Evolutionary conservation across 1,140 invertebrate genomes (phyloP).

Genomic region (Dendrolimus punctatus): DNA sequence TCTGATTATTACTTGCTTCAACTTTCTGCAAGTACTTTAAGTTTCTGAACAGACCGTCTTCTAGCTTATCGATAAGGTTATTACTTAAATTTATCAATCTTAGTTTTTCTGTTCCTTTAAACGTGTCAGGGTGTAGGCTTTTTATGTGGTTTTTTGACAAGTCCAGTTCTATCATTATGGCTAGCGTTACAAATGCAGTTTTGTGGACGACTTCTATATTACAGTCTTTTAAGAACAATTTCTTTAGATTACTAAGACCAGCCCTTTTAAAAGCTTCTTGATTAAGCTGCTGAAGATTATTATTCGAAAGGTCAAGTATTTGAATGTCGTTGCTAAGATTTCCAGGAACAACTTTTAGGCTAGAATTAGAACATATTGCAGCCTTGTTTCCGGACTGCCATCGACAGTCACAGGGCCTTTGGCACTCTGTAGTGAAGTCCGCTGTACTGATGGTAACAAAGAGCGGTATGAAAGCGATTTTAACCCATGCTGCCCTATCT

Average conservation of each 20-base stretch:
- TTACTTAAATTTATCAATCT: conserved; percentile 81
- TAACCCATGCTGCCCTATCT: conserved; percentile 64
- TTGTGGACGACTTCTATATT: conserved; percentile 79
- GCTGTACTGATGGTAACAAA: conserved; percentile 38
- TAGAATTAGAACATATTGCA: conserved; percentile 82
- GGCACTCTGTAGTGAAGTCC: conserved; percentile 66
- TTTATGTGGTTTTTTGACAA: conserved; percentile 84
- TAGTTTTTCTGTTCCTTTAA: conserved; percentile 79
- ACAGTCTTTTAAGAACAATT: conserved; percentile 82
- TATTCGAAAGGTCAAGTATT: conserved; percentile 80
- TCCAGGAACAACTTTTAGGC: conserved; percentile 78
- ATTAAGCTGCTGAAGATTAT: conserved; percentile 48
- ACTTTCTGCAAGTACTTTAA: conserved; percentile 84
- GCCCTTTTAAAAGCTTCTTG: conserved; percentile 78
- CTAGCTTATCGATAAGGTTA: conserved; percentile 81
- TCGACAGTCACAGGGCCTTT: conserved; percentile 80
- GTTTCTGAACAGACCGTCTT: conserved; percentile 82
- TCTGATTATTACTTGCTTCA: conserved; percentile 82
- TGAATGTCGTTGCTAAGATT: conserved; percentile 83
- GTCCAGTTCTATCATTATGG: conserved; percentile 89
- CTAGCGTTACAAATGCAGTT: conserved; percentile 82
- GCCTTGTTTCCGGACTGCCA: conserved; percentile 88
- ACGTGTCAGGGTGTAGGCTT: conserved; percentile 80
- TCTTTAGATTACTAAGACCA: conserved; percentile 85
- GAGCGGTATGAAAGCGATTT: conserved; percentile 36